Conservation (phyloP, 2,888 invertebrate species). For the Chloromyia formosa region DNA sequence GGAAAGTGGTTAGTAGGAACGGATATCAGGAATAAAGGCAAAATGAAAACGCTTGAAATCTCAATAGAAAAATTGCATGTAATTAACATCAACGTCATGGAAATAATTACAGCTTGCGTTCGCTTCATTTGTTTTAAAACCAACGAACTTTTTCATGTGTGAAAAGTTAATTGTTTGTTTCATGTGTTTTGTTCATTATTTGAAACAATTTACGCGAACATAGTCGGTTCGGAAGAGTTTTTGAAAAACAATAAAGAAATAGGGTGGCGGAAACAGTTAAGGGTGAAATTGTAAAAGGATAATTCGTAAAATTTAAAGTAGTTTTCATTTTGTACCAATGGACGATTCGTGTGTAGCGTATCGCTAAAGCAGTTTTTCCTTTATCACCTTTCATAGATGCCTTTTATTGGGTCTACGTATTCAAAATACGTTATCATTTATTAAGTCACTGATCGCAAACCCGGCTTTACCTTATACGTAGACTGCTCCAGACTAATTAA, state of each 20-base stretch:
- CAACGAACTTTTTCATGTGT: slow-evolving; percentile 31
- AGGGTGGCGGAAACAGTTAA: no score
- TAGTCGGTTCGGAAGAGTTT: not conserved
- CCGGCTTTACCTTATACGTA: no score
- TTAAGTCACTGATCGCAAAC: no score
- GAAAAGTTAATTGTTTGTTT: slow-evolving; percentile 37
- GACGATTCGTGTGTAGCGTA: no score
- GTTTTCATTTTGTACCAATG: no score
- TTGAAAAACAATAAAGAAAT: not conserved
- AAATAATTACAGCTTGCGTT: slow-evolving; percentile 31
- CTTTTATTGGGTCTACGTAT: no score
- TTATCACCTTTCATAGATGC: no score
- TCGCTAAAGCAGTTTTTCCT: no score
- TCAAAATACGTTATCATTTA: no score
- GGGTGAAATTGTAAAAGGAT: no score
- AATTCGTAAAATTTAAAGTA: no score
- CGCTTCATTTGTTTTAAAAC: slow-evolving; percentile 25
- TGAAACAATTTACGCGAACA: not conserved
- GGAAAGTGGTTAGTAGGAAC: not conserved
- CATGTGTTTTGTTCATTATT: slow-evolving; percentile 25
- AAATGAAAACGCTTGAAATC: slow-evolving; percentile 11
- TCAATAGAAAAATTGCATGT: slow-evolving; percentile 40
- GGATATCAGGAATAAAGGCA: not conserved
- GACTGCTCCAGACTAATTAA: no score
- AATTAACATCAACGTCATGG: slow-evolving; percentile 33